Base-by-base conservation (phyloP, 2,797 vertebrate species). In the Craterocephalus amniculus region DNA sequence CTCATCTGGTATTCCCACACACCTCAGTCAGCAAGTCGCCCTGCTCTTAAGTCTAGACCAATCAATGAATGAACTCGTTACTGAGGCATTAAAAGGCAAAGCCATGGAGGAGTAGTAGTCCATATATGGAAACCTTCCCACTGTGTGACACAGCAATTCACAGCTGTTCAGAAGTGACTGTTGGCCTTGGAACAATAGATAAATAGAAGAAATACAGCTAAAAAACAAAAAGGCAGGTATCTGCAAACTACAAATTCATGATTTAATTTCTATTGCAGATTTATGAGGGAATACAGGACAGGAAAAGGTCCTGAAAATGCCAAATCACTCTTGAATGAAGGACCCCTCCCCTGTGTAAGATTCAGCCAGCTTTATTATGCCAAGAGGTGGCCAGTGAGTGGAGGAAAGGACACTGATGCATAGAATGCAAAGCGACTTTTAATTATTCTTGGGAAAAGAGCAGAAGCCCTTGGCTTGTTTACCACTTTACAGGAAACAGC, bases 381-480 rank as follows among this genome's bases (percentile, higher is more conserved):
- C 73, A 80, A 81, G 70, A 86, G 81, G 81, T 85, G 87, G 85
- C 67, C 76, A 66, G 71, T 24, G 78, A 88, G 80, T 74, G 52
- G 70, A 78, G 80, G 78, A 70, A 82, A 87, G 88, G 80, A 92
- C 91, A 83, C 78, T 74, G 90, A 87, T 86, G 86, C 87, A 87
- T 76, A 58, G 86, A 88, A 91, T 81, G 83, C 78, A 83, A 86
- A 91, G 72, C 68, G 80, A 83, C 75, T 89, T 89, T 91, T 92
- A 90, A 91, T 92, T 92, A 92, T 91, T 92, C 86, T 86, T 78
- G 59, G 85, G 83, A 81, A 87, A 88, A 88, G 78, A 86, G 83
- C 83, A 81, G 71, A 81, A 88, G 85, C 90, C 90, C 87, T 90
- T 80, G 85, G 89, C 90, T 90, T 93, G 90, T 93, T 93, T 93